These are phyloP conservation scores for Poecilia picta DNA, from an alignment of 2,797 vertebrate genomes.

Conservation along the genomic window DNA sequence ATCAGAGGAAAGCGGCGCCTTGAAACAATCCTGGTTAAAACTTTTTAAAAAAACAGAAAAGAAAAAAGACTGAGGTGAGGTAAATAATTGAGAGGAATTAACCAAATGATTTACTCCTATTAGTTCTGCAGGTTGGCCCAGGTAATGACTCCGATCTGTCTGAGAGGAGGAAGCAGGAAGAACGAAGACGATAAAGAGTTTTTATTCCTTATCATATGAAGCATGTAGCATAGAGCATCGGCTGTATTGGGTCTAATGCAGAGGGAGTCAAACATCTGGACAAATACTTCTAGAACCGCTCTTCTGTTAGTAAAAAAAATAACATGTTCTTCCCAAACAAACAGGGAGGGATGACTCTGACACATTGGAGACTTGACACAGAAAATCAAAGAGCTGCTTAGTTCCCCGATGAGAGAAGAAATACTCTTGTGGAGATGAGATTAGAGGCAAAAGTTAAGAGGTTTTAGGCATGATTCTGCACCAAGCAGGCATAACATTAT, in stretches of 20 bases:
- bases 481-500: neutral
- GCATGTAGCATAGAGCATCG: conserved; percentile 46
- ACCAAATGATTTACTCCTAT: conserved; percentile 68
- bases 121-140: conserved; percentile 65
- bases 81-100: conserved; percentile 65
- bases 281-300: conserved; percentile 45
- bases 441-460: neutral
- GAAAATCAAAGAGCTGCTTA: neutral
- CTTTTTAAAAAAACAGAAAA: conserved; percentile 4
- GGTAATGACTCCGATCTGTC: conserved; percentile 61
- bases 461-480: neutral
- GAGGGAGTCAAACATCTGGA: conserved; percentile 58
- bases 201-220: conserved; percentile 55
- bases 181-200: conserved; percentile 47
- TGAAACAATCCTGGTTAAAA: conserved; percentile 45
- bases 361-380: neutral
- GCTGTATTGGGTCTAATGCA: conserved; percentile 50
- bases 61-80: conserved; percentile 47
- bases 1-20: conserved; percentile 59
- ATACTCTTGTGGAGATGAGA: neutral
- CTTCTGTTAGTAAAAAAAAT: conserved; percentile 50
- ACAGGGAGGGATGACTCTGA: conserved; percentile 21
- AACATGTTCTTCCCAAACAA: conserved; percentile 32
- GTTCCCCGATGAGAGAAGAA: neutral
- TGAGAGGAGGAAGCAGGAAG: conserved; percentile 39